A percentile compares a stretch with the other conserved stretches of the same genome.
These are phyloP conservation scores for Oncorhynchus masou DNA, from an alignment of 2,113 vertebrate genomes.

Conservation along the genomic window DNA sequence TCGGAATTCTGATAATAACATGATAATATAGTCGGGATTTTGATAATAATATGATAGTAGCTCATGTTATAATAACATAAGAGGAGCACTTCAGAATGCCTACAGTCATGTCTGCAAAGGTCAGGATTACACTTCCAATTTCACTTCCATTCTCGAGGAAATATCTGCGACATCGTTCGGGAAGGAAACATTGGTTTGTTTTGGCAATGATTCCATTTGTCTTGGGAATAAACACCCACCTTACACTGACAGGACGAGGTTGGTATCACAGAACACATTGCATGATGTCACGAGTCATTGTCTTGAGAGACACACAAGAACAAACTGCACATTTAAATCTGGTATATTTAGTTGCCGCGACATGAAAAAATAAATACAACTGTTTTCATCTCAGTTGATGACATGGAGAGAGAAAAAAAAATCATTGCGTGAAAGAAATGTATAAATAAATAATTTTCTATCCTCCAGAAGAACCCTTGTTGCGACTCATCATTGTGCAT, in stretches of 20 bases:
- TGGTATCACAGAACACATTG: slow-evolving; percentile 63
- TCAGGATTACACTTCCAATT: slow-evolving; percentile 49
- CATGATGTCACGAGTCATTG: slow-evolving; percentile 64
- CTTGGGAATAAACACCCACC: slow-evolving; percentile 43
- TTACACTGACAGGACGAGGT: slow-evolving; percentile 57
- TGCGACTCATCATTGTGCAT: slow-evolving; percentile 60
- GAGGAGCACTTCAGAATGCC: not conserved
- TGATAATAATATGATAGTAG: too few species aligned
- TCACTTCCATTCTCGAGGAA: slow-evolving; percentile 39
- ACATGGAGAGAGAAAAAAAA: slow-evolving; percentile 61
- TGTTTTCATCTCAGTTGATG: slow-evolving; percentile 62
- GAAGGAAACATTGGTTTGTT: slow-evolving; percentile 49
- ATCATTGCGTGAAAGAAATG: slow-evolving; percentile 55
- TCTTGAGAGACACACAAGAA: slow-evolving; percentile 63
- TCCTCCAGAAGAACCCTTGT: slow-evolving; percentile 42
- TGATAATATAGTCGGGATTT: too few species aligned
- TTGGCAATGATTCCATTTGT: slow-evolving; percentile 50
- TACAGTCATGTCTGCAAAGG: slow-evolving; percentile 31
- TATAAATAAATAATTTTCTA: slow-evolving; percentile 69
- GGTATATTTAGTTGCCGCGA: slow-evolving; percentile 49
- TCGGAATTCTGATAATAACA: too few species aligned
- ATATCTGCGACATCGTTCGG: slow-evolving; percentile 19
- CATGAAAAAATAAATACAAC: slow-evolving; percentile 28
- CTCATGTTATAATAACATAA: not conserved
- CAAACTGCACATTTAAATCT: slow-evolving; percentile 60